Percentiles rank a stretch among this genome's conserved stretches.
Evolutionary conservation across 2,113 vertebrate genomes (phyloP).

Genomic region (Gambusia affinis): DNA sequence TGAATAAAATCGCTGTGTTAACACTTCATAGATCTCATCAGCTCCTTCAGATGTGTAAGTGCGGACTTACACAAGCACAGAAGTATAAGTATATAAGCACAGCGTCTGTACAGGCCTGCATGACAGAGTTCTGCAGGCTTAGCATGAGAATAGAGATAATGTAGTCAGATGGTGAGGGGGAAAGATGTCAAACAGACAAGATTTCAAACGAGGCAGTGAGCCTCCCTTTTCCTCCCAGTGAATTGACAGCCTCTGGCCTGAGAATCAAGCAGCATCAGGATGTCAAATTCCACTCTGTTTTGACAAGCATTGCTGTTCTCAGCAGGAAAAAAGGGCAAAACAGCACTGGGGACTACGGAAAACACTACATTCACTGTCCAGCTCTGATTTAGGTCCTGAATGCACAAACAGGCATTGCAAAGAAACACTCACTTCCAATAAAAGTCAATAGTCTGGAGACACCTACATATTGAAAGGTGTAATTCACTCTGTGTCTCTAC

Average conservation of each 20-base stretch:
- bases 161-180: slow-evolving; percentile 59
- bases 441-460: slow-evolving; percentile 7
- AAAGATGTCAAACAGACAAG: slow-evolving; percentile 74
- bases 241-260: slow-evolving; percentile 72
- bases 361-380: slow-evolving; percentile 64
- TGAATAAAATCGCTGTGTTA: slow-evolving; percentile 39
- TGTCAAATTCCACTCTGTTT: slow-evolving; percentile 67
- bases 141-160: slow-evolving; percentile 67
- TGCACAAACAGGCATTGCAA: slow-evolving; percentile 47
- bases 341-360: slow-evolving; percentile 49
- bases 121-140: slow-evolving; percentile 65
- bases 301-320: slow-evolving; percentile 76
- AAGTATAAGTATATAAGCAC: slow-evolving; percentile 24
- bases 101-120: slow-evolving; percentile 34
- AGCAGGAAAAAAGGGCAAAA: slow-evolving; percentile 68
- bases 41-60: slow-evolving; percentile 4
- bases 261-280: slow-evolving; percentile 69
- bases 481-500: not conserved
- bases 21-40: slow-evolving; percentile 20
- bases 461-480: not conserved
- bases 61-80: slow-evolving; percentile 11
- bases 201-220: slow-evolving; percentile 66
- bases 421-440: slow-evolving; percentile 5
- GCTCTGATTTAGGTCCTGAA: slow-evolving; percentile 62
- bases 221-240: slow-evolving; percentile 41